Evolutionary conservation across 2,797 vertebrate genomes (phyloP).

Genomic region (Pseudopleuronectes americanus): DNA sequence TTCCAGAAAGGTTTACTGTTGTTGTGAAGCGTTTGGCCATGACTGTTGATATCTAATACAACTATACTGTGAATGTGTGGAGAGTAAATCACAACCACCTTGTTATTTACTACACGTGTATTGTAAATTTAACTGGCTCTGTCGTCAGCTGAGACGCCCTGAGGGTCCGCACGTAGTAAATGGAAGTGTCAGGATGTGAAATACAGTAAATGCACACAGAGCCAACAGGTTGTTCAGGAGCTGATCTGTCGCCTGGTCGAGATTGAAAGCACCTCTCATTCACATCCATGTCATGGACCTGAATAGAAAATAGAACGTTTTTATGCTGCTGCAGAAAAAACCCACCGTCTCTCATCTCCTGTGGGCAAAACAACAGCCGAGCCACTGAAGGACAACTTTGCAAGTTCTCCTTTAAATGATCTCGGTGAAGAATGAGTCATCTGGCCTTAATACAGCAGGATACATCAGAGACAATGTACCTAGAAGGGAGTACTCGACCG

Average conservation of each 20-base stretch:
- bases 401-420: slow-evolving; percentile 35
- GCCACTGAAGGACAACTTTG: slow-evolving; percentile 32
- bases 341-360: slow-evolving; percentile 1
- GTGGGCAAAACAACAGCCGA: slow-evolving; percentile 11
- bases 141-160: neutral
- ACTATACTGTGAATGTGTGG: neutral
- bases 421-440: slow-evolving; percentile 50
- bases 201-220: slow-evolving; percentile 3
- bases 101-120: slow-evolving; percentile 4
- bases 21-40: too few species aligned
- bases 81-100: neutral
- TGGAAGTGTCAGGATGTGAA: slow-evolving; percentile 5
- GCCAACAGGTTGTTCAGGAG: slow-evolving; percentile 9
- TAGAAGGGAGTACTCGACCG: slow-evolving; percentile 37
- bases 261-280: slow-evolving; percentile 25
- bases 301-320: slow-evolving; percentile 22
- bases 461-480: slow-evolving; percentile 48
- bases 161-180: slow-evolving; percentile 3
- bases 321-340: slow-evolving; percentile 5
- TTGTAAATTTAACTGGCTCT: neutral
- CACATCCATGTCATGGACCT: slow-evolving; percentile 14
- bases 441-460: slow-evolving; percentile 49
- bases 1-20: neutral
- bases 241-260: neutral
- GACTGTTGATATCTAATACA: too few species aligned